Percentiles rank a stretch among this genome's conserved stretches.
phyloP scores from a whole-genome alignment of 2,888 invertebrate species.

The Rhopalosiphum nymphaeae region DNA sequence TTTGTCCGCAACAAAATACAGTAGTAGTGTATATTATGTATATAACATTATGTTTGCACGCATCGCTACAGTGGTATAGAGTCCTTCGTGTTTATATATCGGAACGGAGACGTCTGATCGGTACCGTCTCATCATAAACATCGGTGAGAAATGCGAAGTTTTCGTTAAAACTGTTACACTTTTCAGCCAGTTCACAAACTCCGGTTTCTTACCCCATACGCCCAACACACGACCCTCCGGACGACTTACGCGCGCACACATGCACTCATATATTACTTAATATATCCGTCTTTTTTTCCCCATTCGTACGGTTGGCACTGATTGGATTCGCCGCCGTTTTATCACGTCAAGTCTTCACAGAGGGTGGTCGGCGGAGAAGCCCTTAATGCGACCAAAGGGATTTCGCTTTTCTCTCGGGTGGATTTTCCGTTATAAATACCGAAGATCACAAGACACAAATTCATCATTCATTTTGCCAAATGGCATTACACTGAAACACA shows the following conservation, averaged over 20 bases:
- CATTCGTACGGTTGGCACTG: not conserved
- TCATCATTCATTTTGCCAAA: slow-evolving; percentile 19
- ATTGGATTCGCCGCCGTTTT: not conserved
- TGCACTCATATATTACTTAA: not conserved
- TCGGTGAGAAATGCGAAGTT: not conserved
- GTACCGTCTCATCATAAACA: not conserved
- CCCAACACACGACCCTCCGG: not conserved
- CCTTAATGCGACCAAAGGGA: slow-evolving; percentile 31
- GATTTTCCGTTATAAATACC: not conserved
- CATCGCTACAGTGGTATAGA: not conserved
- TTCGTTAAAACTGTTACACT: not conserved
- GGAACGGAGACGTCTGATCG: not conserved
- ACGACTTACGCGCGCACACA: not conserved
- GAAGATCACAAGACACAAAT: not conserved
- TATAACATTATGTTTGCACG: not conserved
- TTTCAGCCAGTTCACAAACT: not conserved
- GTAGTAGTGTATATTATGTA: not conserved
- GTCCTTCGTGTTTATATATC: not conserved
- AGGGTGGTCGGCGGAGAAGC: not conserved
- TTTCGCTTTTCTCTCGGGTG: not conserved
- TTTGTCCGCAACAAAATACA: not conserved
- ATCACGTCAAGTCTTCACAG: not conserved
- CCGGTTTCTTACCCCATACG: not conserved
- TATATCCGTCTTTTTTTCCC: not conserved
- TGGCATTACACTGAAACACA: not conserved